Evolutionary conservation across 2,113 vertebrate genomes (phyloP).

Genomic region (Rhinoderma darwinii): DNA sequence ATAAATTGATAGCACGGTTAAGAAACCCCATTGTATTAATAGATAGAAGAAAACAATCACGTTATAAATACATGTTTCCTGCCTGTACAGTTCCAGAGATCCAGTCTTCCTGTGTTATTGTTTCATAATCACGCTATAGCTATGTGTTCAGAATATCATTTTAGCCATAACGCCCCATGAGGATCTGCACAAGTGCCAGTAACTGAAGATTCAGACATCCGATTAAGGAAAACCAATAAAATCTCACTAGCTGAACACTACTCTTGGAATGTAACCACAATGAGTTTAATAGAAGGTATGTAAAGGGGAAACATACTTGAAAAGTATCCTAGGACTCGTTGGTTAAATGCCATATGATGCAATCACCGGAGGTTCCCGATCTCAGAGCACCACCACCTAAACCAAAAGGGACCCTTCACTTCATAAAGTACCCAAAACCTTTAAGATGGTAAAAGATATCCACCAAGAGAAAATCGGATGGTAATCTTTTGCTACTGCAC

Average conservation of each 20-base stretch:
- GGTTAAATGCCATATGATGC: neutral
- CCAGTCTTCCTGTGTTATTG: slow-evolving; percentile 36
- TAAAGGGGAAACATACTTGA: neutral
- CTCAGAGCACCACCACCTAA: neutral
- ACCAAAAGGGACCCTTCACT: neutral
- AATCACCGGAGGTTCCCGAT: neutral
- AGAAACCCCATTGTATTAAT: slow-evolving; percentile 21
- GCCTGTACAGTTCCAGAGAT: slow-evolving; percentile 1
- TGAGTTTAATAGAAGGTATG: neutral
- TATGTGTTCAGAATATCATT: slow-evolving; percentile 13
- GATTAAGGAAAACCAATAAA: neutral
- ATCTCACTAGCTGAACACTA: neutral
- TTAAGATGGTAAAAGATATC: no score
- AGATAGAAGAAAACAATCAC: no score
- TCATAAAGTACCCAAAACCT: no score
- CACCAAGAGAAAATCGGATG: no score
- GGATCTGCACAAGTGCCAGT: neutral
- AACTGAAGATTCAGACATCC: neutral
- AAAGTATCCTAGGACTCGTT: neutral
- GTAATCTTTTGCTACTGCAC: no score
- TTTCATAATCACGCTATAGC: slow-evolving; percentile 24
- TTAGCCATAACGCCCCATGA: neutral
- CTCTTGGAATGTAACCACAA: slow-evolving; percentile 1
- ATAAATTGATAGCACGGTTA: neutral
- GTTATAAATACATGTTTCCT: slow-evolving; percentile 34